These are phyloP conservation scores for Anomalospiza imberbis DNA, from an alignment of 2,797 vertebrate species.

Conservation along the genomic window DNA sequence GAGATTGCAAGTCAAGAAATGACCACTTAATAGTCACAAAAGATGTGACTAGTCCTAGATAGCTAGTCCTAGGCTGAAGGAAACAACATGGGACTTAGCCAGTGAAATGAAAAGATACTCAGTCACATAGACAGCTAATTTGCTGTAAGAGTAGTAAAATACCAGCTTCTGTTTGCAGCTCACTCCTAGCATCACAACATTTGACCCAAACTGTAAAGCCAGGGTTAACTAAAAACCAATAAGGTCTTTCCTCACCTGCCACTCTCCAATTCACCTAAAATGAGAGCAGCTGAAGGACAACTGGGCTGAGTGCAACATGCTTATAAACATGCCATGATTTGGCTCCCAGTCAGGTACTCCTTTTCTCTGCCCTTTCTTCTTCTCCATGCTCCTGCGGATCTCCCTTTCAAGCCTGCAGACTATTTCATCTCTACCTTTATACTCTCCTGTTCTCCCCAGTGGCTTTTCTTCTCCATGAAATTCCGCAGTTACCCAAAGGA, in stretches of 20 bases:
- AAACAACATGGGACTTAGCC: not conserved
- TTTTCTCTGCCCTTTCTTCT: not conserved
- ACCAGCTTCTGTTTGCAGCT: not conserved
- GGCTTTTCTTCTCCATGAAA: not conserved
- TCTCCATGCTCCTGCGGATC: rapidly evolving
- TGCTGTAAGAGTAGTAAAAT: not conserved
- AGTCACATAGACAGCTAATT: not conserved
- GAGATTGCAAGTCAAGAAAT: not conserved
- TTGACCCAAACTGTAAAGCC: not conserved
- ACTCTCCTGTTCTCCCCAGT: not conserved
- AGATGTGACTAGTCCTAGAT: not conserved
- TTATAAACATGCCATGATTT: not conserved
- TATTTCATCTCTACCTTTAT: not conserved
- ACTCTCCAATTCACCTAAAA: not conserved
- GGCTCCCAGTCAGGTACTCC: not conserved
- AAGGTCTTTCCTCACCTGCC: not conserved
- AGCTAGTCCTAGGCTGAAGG: not conserved
- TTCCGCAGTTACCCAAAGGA: not conserved
- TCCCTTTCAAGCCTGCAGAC: not conserved
- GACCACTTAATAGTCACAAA: not conserved
- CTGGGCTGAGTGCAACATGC: rapidly evolving
- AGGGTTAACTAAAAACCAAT: not conserved
- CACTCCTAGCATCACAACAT: not conserved
- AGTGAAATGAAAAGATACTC: not conserved
- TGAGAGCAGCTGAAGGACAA: not conserved